These are phyloP conservation scores for Pomacea canaliculata DNA, from an alignment of 2,888 invertebrate genomes.

Conservation along the genomic window DNA sequence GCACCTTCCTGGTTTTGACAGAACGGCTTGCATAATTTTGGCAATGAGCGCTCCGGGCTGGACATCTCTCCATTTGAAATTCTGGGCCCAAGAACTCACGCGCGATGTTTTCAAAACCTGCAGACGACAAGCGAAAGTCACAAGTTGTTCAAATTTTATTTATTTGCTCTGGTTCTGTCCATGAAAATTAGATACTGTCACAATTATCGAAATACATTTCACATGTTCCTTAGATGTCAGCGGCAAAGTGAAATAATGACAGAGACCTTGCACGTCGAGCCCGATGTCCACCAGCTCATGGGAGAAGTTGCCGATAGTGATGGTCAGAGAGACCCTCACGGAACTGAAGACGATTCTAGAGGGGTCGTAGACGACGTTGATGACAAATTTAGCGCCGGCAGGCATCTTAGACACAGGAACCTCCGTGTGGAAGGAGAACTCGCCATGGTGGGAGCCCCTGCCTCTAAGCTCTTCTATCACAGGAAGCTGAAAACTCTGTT, in stretches of 20 bases:
- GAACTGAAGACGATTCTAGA: slow-evolving; percentile 8
- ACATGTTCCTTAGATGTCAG: too few species aligned
- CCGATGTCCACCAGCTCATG: slow-evolving; percentile 9
- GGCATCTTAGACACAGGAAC: not conserved
- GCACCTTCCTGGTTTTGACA: slow-evolving; percentile 3
- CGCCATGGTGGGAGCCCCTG: slow-evolving; percentile 16
- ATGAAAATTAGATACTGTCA: too few species aligned
- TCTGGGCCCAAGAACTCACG: slow-evolving; percentile 1
- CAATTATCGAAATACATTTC: too few species aligned
- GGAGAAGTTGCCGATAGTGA: slow-evolving; percentile 6
- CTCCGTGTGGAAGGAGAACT: slow-evolving; percentile 11
- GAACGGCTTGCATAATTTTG: slow-evolving; percentile 11
- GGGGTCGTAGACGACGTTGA: slow-evolving; percentile 13
- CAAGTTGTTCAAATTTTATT: not conserved
- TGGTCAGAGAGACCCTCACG: slow-evolving; percentile 2
- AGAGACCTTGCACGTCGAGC: slow-evolving; percentile 10
- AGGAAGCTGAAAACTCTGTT: not conserved
- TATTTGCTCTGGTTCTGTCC: too few species aligned
- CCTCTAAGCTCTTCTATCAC: not conserved
- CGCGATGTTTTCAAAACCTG: slow-evolving; percentile 17
- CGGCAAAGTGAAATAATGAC: too few species aligned
- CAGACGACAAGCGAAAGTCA: not conserved
- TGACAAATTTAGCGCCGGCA: slow-evolving; percentile 5
- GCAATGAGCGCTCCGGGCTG: not conserved
- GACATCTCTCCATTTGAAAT: not conserved